phyloP scores from a whole-genome alignment of 2,888 invertebrate species.

The Eupithecia insigniata region DNA sequence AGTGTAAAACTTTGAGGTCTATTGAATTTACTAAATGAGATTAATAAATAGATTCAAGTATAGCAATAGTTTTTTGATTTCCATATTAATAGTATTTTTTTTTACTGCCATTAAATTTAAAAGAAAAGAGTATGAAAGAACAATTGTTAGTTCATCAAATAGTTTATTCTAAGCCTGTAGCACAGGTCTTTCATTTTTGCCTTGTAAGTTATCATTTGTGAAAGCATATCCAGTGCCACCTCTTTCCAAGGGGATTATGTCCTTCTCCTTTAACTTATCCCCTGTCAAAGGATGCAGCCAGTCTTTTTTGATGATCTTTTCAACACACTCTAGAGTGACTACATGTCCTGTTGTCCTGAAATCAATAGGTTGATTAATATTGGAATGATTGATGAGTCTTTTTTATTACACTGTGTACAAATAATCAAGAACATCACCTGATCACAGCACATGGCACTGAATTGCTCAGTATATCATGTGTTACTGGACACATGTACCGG shows the following conservation, averaged over 20 bases:
- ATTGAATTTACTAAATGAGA: neutral
- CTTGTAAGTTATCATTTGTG: conserved; percentile 93
- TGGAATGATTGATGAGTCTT: neutral
- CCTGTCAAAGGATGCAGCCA: conserved; percentile 97
- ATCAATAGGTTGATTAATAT: conserved; percentile 26
- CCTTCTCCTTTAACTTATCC: conserved; percentile 92
- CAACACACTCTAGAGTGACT: conserved; percentile 97
- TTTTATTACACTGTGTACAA: neutral
- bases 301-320: conserved; percentile 97
- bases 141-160: neutral
- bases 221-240: conserved; percentile 98
- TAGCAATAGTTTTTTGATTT: neutral
- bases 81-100: neutral
- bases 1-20: neutral
- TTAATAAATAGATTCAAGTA: neutral
- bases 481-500: conserved; percentile 98
- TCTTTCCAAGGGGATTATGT: conserved; percentile 96
- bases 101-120: neutral
- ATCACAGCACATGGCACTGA: conserved; percentile 97
- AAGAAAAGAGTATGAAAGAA: neutral
- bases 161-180: conserved; percentile 87
- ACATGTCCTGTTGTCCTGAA: conserved; percentile 92
- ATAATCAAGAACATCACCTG: conserved; percentile 63
- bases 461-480: conserved; percentile 97
- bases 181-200: conserved; percentile 92